Evolutionary conservation across 1,140 invertebrate species (phyloP).

Genomic region (Aphidius ervi): DNA sequence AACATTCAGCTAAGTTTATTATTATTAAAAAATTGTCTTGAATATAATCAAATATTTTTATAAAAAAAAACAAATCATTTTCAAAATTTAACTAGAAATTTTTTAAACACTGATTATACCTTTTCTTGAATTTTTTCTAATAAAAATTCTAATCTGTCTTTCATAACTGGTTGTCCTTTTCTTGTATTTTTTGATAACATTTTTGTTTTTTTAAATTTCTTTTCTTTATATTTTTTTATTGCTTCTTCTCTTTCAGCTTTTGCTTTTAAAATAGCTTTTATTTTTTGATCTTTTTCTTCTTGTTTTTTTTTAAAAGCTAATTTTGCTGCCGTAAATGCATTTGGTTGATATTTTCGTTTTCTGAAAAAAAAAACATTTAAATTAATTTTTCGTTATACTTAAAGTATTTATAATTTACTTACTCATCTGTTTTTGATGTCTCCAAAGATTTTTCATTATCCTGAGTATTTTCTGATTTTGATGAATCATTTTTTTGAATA

Average conservation of each 20-base stretch:
- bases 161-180: constrained; percentile 76
- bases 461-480: constrained; percentile 5
- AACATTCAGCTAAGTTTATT: too few species aligned
- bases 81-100: too few species aligned
- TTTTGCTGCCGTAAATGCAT: constrained; percentile 55
- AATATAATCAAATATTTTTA: too few species aligned
- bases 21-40: too few species aligned
- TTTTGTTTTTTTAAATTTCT: constrained; percentile 63
- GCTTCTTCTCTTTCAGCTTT: constrained; percentile 61
- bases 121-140: constrained; percentile 61
- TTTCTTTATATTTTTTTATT: constrained; percentile 61
- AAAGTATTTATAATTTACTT: background rate
- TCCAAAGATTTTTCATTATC: constrained; percentile 13
- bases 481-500: constrained; percentile 4
- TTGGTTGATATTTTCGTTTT: constrained; percentile 34
- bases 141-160: constrained; percentile 65
- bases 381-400: background rate
- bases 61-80: too few species aligned
- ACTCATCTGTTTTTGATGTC: background rate
- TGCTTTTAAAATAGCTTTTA: constrained; percentile 48
- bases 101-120: background rate
- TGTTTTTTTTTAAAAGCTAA: constrained; percentile 54
- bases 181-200: constrained; percentile 67
- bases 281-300: constrained; percentile 56
- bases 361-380: constrained; percentile 9